Conservation (phyloP, 2,113 vertebrate species). For the Coracopsis vasa region DNA sequence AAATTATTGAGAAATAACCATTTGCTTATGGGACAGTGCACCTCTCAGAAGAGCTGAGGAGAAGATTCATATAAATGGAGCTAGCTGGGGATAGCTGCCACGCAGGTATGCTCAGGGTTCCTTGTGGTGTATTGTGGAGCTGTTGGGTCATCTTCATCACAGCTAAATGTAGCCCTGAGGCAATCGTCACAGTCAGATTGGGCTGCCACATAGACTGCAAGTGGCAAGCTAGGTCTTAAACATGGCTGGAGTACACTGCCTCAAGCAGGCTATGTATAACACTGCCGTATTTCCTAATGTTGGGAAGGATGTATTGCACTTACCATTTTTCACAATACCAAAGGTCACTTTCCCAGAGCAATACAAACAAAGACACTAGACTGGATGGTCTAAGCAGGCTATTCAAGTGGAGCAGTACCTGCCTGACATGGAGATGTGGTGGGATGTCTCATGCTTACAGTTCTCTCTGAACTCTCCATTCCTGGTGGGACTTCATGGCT, state of each 20-base stretch:
- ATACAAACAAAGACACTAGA: neutral
- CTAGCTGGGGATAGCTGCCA: neutral
- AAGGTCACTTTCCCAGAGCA: neutral
- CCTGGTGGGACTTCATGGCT: neutral
- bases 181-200: neutral
- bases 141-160: neutral
- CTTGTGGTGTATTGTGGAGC: neutral
- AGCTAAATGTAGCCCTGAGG: neutral
- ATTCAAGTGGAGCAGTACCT: neutral
- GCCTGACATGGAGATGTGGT: neutral
- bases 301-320: neutral
- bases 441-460: neutral
- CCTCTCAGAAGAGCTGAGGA: neutral
- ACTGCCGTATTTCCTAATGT: fast-evolving
- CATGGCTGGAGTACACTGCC: neutral
- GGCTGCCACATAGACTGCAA: neutral
- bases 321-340: neutral
- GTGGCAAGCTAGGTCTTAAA: neutral
- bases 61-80: neutral
- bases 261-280: neutral
- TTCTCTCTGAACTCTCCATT: neutral
- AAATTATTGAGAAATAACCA: constrained; percentile 31
- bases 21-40: neutral
- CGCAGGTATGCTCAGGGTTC: neutral
- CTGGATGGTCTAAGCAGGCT: neutral